Percentiles rank a stretch among this genome's conserved stretches.
Evolutionary conservation across 2,888 invertebrate genomes (phyloP).

Genomic region (Oscheius sp.): DNA sequence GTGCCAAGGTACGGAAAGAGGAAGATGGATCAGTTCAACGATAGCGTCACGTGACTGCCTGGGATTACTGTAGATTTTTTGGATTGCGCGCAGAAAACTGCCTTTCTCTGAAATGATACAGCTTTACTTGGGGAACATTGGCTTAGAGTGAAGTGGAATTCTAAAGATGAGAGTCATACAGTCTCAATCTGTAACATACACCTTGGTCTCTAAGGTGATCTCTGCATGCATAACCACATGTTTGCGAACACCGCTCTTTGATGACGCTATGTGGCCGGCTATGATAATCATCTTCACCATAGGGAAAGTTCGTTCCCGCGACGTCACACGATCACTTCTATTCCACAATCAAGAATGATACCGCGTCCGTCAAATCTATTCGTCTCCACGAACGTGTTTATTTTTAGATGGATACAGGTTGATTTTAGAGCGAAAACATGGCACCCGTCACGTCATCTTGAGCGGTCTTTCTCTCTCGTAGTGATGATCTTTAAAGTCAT

Average conservation of each 20-base stretch:
- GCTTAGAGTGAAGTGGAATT: too few relatives aligned
- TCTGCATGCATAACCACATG: too few relatives aligned
- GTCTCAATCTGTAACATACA: too few relatives aligned
- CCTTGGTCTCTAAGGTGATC: too few relatives aligned
- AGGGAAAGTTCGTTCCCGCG: conserved; percentile 25
- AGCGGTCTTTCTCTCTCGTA: not conserved
- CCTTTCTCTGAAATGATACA: not conserved
- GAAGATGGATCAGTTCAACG: conserved; percentile 13
- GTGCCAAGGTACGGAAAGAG: conserved; percentile 26
- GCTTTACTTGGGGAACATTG: not conserved
- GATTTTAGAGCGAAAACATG: conserved; percentile 21
- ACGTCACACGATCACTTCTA: conserved; percentile 24
- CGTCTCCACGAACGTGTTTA: conserved; percentile 21
- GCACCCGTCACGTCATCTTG: conserved; percentile 7
- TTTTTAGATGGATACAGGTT: conserved; percentile 27
- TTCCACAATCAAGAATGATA: not conserved
- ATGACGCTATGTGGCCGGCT: too few relatives aligned
- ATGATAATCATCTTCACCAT: conserved; percentile 19
- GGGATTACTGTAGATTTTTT: conserved; percentile 23
- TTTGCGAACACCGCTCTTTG: too few relatives aligned
- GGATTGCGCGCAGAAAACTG: conserved; percentile 14
- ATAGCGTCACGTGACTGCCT: not conserved
- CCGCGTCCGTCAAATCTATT: conserved; percentile 5
- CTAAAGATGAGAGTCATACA: too few relatives aligned
- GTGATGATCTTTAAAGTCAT: conserved; percentile 28